phyloP scores from a whole-genome alignment of 2,888 invertebrate species.

The Oxystoma pomonae region DNA sequence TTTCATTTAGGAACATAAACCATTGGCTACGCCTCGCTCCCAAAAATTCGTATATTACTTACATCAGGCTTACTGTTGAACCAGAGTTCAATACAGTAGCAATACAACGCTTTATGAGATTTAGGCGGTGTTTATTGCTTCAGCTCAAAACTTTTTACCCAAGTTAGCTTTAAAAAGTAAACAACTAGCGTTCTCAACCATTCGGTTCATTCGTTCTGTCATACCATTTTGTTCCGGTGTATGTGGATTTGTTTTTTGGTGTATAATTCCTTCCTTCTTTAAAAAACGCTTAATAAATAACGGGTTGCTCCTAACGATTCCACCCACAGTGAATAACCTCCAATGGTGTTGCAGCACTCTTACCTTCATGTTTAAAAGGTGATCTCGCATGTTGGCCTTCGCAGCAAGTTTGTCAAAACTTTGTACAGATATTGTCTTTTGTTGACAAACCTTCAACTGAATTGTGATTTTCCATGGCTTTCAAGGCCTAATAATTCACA shows the following conservation, averaged over 20 bases:
- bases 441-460: conserved; percentile 17
- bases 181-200: not conserved
- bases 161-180: not conserved
- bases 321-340: conserved; percentile 20
- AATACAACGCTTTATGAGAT: not conserved
- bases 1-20: conserved; percentile 8
- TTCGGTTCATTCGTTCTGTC: not conserved
- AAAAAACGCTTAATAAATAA: conserved; percentile 25
- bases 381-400: not conserved
- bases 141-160: conserved; percentile 1
- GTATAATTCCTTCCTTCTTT: conserved; percentile 2
- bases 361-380: conserved; percentile 2
- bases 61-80: conserved; percentile 29
- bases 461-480: no score
- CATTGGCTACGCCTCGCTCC: conserved; percentile 17
- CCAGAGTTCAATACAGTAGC: conserved; percentile 32
- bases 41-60: conserved; percentile 20
- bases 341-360: conserved; percentile 13
- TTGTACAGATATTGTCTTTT: conserved; percentile 8
- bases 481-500: no score
- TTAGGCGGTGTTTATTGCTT: not conserved
- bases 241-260: conserved; percentile 1
- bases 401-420: not conserved
- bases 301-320: not conserved
- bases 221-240: not conserved